Base-by-base conservation (phyloP, 37 sponge, comb jelly and placozoan genomes). In the Dysidea cf. avara region DNA sequence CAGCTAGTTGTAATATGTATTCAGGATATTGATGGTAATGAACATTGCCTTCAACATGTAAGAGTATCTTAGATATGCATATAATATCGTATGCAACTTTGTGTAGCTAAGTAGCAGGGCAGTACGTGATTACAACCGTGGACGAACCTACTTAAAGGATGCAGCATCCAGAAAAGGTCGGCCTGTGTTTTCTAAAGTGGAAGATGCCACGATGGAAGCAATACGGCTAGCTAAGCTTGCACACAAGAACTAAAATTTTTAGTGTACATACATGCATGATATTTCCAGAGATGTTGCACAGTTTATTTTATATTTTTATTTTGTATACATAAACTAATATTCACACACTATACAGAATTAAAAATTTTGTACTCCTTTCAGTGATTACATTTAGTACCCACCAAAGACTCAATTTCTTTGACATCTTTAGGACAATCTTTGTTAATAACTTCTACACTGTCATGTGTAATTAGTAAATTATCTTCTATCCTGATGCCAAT, bases 61-160 rank as follows among this genome's bases (percentile, higher is more conserved):
- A 18, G 16, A 18, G 52, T 58, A n/a, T n/a, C n/a, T 14, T 58
- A 58, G 12, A 28, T 58, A 29, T 58, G 25, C 60, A 58, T 7
- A 69, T 25, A 18, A 13, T 55, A 39, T 16, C 13, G 21, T 16
- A 55, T 17, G 43, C 24, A 21, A 24, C 69, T 33, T 7, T 24
- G 16, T 75, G 25, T 33, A 84, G 87, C 53, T 92, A 34, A 62
- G 64, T 17, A 37, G n/a, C 24, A 55, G 55, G 30, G 90, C 86
- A 21, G 48, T 85, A 33, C 74, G 71, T 43, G 94, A 93, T 47
- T 93, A 93, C 65, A 93, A 93, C 62, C 71, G 94, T 12, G 94
- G 82, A 0, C 56, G 94, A 2, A 57, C 83, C 6, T 93, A 93
- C 72, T 68, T 89, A 11, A 35, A 72, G 22, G 69, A 64, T 52